Base-by-base conservation (phyloP, 2,888 invertebrate species). In the Anarsia innoxiella region DNA sequence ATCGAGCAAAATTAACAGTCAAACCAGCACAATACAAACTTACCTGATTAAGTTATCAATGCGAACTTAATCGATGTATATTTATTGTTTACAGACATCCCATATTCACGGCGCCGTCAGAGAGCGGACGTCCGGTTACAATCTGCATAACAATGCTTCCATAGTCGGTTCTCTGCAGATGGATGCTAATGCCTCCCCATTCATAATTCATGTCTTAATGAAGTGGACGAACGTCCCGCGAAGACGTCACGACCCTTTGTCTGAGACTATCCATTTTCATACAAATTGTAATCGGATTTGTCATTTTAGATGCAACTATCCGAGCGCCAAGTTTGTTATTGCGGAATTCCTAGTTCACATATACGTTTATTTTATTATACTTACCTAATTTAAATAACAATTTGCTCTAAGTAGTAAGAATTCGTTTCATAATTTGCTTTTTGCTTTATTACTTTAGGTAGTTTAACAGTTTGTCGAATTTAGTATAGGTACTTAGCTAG, bases 161-260 rank as follows among this genome's bases (percentile, higher is more conserved):
- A 70, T 68, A 63, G 61, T 58, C 61, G 57, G 31, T 14, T 51
- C 65, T 61, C 72, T 70, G 63, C 66, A 76, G 77, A 75, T 78
- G 67, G 78, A 82, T 78, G 75, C 69, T 78, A 80, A 79, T 79
- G 70, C 64, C 63, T 27, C 47, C 52, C 56, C 63, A 79, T 80
- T 80, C 80, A 82, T 80, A 80, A 83, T 82, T 82, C 77, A 79
- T 75, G 71, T 59, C 65, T 53, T 77, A 77, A 78, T 78, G 77
- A 79, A 78, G 72, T 71, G 66, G 62, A 70, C 65, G 59, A 66
- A 43, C 57, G 50, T 59, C 16, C 26, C 35, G 28, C 35, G 35
- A 59, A 65, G 61, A 60, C 57, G 57, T 52, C 53, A 57, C 49
- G 46, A 60, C 46, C 67, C 66, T 67, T 68, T 68, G 69, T 67